Evolutionary conservation across 2,797 vertebrate species (phyloP), one percentile per base, ranked within the genome.

Genomic region (Poeciliopsis turneri): DNA sequence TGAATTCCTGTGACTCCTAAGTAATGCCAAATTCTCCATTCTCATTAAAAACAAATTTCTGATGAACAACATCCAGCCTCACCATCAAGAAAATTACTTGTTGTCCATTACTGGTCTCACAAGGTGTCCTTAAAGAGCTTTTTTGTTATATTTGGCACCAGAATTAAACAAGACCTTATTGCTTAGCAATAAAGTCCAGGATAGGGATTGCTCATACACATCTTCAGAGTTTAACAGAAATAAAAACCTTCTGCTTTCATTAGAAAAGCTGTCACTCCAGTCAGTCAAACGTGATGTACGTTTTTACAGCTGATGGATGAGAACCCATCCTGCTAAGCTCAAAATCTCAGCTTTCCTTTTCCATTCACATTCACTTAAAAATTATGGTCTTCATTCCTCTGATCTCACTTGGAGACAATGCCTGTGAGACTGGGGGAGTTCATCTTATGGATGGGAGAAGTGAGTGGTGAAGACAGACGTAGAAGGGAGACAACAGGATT

Each of bases 331-430:
- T 45, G 68, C 36, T 43, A 45, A 45, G 75, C 82, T 76, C 78
- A 87, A 78, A 84, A 84, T 46, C 46, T 64, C 64, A 51, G 33
- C 76, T 81, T 43, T 66, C 64, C 55, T 47, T 75, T 82, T 79
- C 46, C 81, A 80, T 78, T 79, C 72, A 68, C 66, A 69, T 78
- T 4, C 80, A 84, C 72, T 83, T 78, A 81, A 86, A 77, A 72
- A 76, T 85, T 83, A 75, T 47, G 23, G 64, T 45, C 79, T 79
- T 76, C 5, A 57, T 64, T 83, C 72, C 71, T 88, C 77, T 90
- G 84, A 92, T 91, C 86, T 92, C 86, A 90, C 74, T 76, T 75
- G 83, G 80, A 86, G 93, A 91, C 55, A 80, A 91, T 93, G 87
- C 82, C 87, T 82, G 66, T 2, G 81, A 87, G 88, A 81, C 33